Evolutionary conservation across 2,888 invertebrate genomes (phyloP), one percentile per base, ranked within the genome.

Genomic region (Miltochrista miniata): DNA sequence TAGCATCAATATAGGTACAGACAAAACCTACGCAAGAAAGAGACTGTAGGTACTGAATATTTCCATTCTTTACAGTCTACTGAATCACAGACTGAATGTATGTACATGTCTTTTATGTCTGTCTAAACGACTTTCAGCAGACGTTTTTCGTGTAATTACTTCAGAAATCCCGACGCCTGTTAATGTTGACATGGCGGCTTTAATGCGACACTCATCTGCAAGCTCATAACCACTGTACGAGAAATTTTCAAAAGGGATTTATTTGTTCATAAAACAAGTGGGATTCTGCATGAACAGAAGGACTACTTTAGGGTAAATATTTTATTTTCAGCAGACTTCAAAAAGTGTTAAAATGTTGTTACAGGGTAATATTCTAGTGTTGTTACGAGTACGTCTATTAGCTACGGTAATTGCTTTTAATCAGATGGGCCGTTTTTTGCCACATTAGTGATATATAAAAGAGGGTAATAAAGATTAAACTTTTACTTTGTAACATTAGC

Each of bases 111-210:
- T 44, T 59, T 56, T 48, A 24, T 24, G 18, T 45, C 61, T 64
- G 68, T 53, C 51, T 64, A 59, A 44, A 50, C 58, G 48, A 47
- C 56, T 51, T 53, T 46, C 42, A 37, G 56, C 62, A 69, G 69
- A 67, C 70, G 64, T 64, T 74, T 71, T 68, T 68, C 65, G 63
- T 64, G 64, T 74, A 77, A 76, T 78, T 76, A 74, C 72, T 71
- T 75, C 61, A 60, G 61, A 68, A 70, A 66, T 66, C 61, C 60
- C 54, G 56, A 59, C 66, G 67, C 70, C 63, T 71, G 66, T 70
- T 69, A 71, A 62, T 69, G 74, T 68, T 70, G 72, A 74, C 72
- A 68, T 61, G 68, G 54, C 59, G 61, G 61, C 50, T 61, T 72
- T 69, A 68, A 68, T 65, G 62, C 59, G 64, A 62, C 68, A 64